These are phyloP conservation scores for Drosophila nigricruria DNA, from an alignment of 2,888 invertebrate genomes.

Conservation along the genomic window DNA sequence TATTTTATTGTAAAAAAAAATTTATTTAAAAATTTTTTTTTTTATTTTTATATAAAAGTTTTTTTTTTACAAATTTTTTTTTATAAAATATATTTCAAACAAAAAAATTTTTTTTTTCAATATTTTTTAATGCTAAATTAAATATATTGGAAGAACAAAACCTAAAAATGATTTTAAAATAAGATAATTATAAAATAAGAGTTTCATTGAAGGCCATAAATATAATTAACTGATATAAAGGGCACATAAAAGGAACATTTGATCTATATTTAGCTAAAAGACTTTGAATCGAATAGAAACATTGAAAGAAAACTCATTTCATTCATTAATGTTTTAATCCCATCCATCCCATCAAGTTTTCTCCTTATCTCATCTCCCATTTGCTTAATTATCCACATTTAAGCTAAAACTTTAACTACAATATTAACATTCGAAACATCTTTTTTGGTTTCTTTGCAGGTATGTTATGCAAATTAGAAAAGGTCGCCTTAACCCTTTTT, in stretches of 20 bases:
- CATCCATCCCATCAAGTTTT: background rate
- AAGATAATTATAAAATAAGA: background rate
- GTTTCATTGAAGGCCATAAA: background rate
- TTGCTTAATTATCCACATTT: constrained; percentile 31
- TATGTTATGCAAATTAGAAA: constrained; percentile 38
- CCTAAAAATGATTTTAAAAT: background rate
- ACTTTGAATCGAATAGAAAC: background rate
- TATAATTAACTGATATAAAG: background rate
- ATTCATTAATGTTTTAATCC: background rate
- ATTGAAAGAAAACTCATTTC: background rate
- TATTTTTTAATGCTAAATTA: no score
- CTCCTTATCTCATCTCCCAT: background rate
- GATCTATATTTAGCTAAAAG: background rate
- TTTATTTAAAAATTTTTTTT: no score
- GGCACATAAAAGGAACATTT: background rate
- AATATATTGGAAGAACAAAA: background rate
- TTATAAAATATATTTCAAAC: no score
- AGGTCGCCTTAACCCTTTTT: constrained; percentile 34
- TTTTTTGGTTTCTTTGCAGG: constrained; percentile 42
- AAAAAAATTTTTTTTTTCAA: no score
- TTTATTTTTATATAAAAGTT: no score
- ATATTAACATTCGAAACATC: constrained; percentile 22
- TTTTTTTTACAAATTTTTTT: no score
- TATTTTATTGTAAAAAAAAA: no score
- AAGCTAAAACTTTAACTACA: constrained; percentile 10